A percentile compares a stretch with the other conserved stretches of the same genome.
Conservation (phyloP, 2,113 vertebrate genomes). For the Merops nubicus region DNA sequence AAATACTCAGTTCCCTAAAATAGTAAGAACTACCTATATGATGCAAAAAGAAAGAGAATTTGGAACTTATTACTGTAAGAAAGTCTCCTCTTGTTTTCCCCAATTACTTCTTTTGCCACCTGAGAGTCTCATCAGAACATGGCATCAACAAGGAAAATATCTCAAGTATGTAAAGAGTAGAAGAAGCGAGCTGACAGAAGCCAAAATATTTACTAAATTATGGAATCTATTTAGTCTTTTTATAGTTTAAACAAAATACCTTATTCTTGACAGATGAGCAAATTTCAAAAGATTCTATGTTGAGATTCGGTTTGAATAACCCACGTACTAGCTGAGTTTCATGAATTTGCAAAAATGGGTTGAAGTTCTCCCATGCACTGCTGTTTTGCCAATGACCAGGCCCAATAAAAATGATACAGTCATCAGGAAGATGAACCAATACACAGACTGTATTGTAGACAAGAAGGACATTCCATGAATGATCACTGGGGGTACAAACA, state of each 20-base stretch:
- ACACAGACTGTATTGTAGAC: too few relatives aligned
- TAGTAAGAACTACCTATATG: not conserved
- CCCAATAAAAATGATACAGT: too few relatives aligned
- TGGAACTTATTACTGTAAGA: not conserved
- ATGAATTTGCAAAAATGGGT: constrained; percentile 17
- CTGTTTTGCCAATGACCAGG: too few relatives aligned
- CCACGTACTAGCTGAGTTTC: not conserved
- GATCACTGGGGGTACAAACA: too few relatives aligned
- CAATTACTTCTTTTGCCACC: not conserved
- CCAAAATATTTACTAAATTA: constrained; percentile 62
- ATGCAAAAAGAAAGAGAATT: not conserved
- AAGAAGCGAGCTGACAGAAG: constrained; percentile 26
- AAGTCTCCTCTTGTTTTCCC: not conserved
- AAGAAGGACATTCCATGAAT: too few relatives aligned
- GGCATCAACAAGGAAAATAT: not conserved
- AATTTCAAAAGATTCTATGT: constrained; percentile 32
- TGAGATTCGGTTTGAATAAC: constrained; percentile 11
- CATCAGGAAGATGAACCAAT: too few relatives aligned
- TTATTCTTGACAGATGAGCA: constrained; percentile 44
- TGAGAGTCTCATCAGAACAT: not conserved
- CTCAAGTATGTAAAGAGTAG: not conserved
- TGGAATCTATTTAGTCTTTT: constrained; percentile 26
- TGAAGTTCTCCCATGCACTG: not conserved
- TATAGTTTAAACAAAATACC: constrained; percentile 37
- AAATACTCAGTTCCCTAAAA: not conserved